Base-by-base conservation (phyloP, 2,113 vertebrate genomes). In the Lepus americanus region DNA sequence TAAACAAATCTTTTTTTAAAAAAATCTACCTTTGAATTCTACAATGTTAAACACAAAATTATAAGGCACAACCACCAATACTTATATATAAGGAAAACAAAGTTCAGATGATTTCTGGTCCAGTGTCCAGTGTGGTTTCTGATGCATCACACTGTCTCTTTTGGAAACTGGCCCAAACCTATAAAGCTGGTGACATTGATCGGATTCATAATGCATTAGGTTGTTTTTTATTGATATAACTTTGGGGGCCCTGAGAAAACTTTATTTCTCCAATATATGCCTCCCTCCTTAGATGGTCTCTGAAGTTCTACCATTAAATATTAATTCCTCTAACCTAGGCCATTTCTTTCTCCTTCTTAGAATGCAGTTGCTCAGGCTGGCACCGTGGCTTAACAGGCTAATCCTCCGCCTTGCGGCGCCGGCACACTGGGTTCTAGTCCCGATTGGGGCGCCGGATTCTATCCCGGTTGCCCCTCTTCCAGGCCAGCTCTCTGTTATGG, bases 251-350 rank as follows among this genome's bases (percentile, higher is more conserved):
- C 64, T 85, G 19, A 61, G 53, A 81, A 87, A 55, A 64, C 23
- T 79, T 78, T 64, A 22, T 78, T 88, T 92, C 76, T 36, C 36
- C n/a, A 87, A 76, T 66, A 59, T n/a, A 31, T 19, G 19, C 29
- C 69, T 82, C 70, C 29, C 23, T 1, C 69, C n/a, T 36, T 81
- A 44, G 31, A 63, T 53, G 16, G 36, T 49, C 44, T 94, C 59
- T 84, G 51, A 89, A 88, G 64, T 63, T 87, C 72, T 72, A 31
- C 59, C n/a, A 67, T 67, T 87, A 89, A 89, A 87, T 87, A 76
- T 44, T 66, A 39, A 92, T 79, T 76, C 51, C 25, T 90, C 59
- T 66, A 49, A 66, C 5, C 33, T 39, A 82, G 53, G 59, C 39
- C 19, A 61, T 81, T 72, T 66, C 76, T 82, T 5, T 36, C 14